A percentile compares a stretch with the other conserved stretches of the same genome.
Conservation (phyloP, 1,140 invertebrate species). For the Caenorhabditis brenneri region DNA sequence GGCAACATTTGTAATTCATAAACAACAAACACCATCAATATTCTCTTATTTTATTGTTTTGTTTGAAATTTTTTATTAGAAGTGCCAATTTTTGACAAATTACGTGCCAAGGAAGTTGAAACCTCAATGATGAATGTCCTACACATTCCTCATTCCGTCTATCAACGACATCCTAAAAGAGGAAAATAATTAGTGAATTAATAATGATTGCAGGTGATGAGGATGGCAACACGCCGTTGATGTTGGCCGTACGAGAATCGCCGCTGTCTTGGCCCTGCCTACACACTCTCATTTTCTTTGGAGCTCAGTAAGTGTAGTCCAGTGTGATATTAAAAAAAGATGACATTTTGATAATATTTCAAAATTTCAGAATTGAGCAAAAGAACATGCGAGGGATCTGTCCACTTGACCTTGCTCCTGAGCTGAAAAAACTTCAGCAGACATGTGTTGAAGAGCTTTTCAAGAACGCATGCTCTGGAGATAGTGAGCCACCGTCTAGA, state of each 20-base stretch:
- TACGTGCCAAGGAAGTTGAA: background rate
- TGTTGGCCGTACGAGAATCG: conserved; percentile 69
- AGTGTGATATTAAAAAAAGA: background rate
- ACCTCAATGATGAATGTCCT: background rate
- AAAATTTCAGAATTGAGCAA: conserved; percentile 63
- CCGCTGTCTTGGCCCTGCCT: conserved; percentile 69
- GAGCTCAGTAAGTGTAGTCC: conserved; percentile 60
- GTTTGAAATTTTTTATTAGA: background rate
- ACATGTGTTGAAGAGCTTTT: conserved; percentile 68
- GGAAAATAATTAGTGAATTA: background rate
- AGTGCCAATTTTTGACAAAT: background rate
- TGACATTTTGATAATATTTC: background rate
- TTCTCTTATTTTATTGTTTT: too few relatives aligned
- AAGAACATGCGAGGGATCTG: conserved; percentile 70
- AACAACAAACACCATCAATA: too few relatives aligned
- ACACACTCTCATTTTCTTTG: conserved; percentile 68
- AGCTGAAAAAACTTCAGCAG: conserved; percentile 67
- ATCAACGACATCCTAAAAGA: background rate
- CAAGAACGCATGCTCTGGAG: conserved; percentile 55
- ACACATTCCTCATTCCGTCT: background rate
- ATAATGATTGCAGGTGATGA: conserved; percentile 60
- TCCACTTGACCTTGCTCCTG: conserved; percentile 69
- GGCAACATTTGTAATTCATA: too few relatives aligned
- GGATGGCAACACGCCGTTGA: conserved; percentile 69
- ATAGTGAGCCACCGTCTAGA: conserved; percentile 48